These are phyloP conservation scores for Lissonota sp. DNA, from an alignment of 2,888 invertebrate species.

Conservation along the genomic window DNA sequence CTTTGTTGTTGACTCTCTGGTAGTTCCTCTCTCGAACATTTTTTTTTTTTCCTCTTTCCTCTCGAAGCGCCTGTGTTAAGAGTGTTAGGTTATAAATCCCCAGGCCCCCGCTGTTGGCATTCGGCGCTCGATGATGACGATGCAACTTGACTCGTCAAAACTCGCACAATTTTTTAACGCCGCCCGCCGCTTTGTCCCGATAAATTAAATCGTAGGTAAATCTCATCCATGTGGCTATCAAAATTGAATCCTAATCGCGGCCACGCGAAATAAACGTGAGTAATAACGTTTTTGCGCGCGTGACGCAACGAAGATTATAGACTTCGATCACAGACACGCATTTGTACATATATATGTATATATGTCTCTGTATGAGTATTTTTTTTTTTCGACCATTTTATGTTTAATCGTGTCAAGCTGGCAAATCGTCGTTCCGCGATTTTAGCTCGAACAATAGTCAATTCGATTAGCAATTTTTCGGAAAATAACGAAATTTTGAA, in stretches of 20 bases:
- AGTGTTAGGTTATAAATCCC: slow-evolving; percentile 47
- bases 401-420: slow-evolving; percentile 30
- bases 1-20: slow-evolving; percentile 59
- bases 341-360: neutral
- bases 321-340: slow-evolving; percentile 30
- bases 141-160: slow-evolving; percentile 73
- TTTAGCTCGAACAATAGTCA: neutral
- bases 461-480: slow-evolving; percentile 2
- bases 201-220: slow-evolving; percentile 37
- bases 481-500: neutral
- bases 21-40: slow-evolving; percentile 36
- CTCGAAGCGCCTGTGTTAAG: slow-evolving; percentile 44
- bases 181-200: slow-evolving; percentile 44
- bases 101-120: slow-evolving; percentile 66
- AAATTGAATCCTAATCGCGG: slow-evolving; percentile 25
- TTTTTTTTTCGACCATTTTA: slow-evolving; percentile 51
- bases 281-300: slow-evolving; percentile 10
- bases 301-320: slow-evolving; percentile 59
- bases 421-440: slow-evolving; percentile 28
- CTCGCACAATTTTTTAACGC: slow-evolving; percentile 52
- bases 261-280: slow-evolving; percentile 27
- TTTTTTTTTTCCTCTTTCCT: neutral
- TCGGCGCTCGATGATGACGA: slow-evolving; percentile 71
- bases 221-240: slow-evolving; percentile 16
- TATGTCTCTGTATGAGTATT: slow-evolving; percentile 54